phyloP scores from a whole-genome alignment of 2,888 invertebrate species.

The Drosophila dives region DNA sequence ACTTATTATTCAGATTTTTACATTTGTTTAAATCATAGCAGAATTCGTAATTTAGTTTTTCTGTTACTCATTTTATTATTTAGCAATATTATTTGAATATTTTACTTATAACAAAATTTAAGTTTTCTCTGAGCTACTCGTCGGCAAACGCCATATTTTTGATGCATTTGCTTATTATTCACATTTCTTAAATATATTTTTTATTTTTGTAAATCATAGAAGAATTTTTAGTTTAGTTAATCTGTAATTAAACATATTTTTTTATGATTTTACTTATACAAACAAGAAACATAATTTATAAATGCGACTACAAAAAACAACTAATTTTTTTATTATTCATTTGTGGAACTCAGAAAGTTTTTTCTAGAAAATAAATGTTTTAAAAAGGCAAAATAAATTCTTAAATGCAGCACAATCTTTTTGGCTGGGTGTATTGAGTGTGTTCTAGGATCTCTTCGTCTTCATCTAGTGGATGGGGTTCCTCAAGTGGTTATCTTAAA shows the following conservation, averaged over 20 bases:
- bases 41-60: no score
- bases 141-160: no score
- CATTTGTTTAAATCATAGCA: no score
- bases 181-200: background rate
- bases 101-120: no score
- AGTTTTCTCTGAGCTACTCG: no score
- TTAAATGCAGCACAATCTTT: background rate
- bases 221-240: background rate
- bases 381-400: background rate
- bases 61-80: no score
- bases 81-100: no score
- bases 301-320: background rate
- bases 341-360: background rate
- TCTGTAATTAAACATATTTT: background rate
- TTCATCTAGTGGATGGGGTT: constrained; percentile 5
- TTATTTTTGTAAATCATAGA: background rate
- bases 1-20: no score
- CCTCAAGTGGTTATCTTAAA: constrained; percentile 55
- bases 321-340: background rate
- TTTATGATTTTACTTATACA: background rate
- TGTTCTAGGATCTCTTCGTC: background rate
- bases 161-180: no score
- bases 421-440: background rate
- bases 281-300: constrained; percentile 18
- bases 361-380: no score